Percentiles rank a stretch among this genome's conserved stretches.
phyloP scores from a whole-genome alignment of 2,797 vertebrate species.

The Squalus acanthias region DNA sequence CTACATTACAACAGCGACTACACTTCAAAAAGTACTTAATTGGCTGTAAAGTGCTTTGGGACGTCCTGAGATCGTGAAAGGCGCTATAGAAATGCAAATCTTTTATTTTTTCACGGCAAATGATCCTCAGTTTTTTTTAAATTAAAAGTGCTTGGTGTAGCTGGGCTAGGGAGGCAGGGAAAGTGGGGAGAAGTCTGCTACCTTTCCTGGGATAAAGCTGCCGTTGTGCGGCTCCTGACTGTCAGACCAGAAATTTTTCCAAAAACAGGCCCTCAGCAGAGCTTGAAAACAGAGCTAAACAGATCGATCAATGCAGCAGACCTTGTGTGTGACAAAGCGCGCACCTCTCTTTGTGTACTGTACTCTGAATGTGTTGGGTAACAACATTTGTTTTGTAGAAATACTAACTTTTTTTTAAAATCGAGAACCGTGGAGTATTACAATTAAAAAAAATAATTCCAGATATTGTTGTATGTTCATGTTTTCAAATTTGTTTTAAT shows the following conservation, averaged over 20 bases:
- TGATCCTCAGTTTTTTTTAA: neutral
- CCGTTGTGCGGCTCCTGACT: neutral
- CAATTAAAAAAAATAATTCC: neutral
- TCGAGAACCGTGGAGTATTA: neutral
- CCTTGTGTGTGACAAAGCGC: neutral
- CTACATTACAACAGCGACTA: too few relatives aligned
- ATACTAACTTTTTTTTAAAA: neutral
- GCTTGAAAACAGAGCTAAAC: neutral
- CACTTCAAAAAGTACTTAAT: too few relatives aligned
- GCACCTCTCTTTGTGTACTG: too few relatives aligned
- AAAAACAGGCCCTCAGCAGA: neutral
- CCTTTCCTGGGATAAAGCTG: neutral
- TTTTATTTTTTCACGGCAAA: neutral
- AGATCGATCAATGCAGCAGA: neutral
- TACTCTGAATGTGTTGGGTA: neutral
- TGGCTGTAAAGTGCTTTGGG: too few relatives aligned
- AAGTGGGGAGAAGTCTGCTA: neutral
- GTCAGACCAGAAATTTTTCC: neutral
- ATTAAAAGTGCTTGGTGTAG: neutral
- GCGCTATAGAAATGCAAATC: too few relatives aligned
- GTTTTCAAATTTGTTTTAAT: conserved; percentile 23
- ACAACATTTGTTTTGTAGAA: neutral
- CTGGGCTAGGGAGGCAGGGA: neutral
- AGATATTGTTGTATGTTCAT: neutral
- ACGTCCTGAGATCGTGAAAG: too few relatives aligned